These are phyloP conservation scores for Bradysia coprophila DNA, from an alignment of 1,140 invertebrate genomes.

Conservation along the genomic window DNA sequence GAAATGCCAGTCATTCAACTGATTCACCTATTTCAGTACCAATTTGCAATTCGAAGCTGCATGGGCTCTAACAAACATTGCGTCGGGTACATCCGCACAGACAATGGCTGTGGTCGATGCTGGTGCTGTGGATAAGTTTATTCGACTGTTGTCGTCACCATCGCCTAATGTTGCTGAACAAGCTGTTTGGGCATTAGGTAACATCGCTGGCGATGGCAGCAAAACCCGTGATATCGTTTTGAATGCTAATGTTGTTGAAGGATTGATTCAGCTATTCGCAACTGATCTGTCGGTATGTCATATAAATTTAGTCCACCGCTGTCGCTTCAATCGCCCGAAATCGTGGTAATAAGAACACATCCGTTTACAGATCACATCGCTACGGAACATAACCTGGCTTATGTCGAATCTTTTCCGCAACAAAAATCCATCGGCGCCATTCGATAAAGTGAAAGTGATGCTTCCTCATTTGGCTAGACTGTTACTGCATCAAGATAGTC, in stretches of 20 bases:
- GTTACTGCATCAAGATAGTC: constrained; percentile 51
- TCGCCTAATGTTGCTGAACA: constrained; percentile 78
- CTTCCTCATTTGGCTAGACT: constrained; percentile 65
- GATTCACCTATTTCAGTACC: constrained; percentile 34
- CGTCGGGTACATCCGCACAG: constrained; percentile 82
- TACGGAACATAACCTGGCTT: constrained; percentile 66
- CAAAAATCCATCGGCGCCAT: constrained; percentile 72
- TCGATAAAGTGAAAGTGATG: constrained; percentile 56
- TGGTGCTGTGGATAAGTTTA: constrained; percentile 73
- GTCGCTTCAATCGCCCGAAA: neutral
- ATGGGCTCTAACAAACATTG: constrained; percentile 97
- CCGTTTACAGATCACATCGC: constrained; percentile 16
- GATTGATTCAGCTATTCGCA: constrained; percentile 44
- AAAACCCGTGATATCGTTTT: constrained; percentile 57
- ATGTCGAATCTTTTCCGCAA: constrained; percentile 84
- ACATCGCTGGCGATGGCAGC: constrained; percentile 86
- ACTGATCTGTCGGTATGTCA: constrained; percentile 26
- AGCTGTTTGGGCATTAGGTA: constrained; percentile 93
- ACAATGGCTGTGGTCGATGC: constrained; percentile 70
- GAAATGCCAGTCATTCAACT: neutral
- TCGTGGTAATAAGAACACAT: neutral
- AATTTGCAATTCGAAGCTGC: constrained; percentile 91
- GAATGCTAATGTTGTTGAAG: constrained; percentile 35
- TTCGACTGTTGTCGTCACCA: constrained; percentile 52
- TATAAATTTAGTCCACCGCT: too few relatives aligned